These are phyloP conservation scores for Halocaridina rubra DNA, from an alignment of 2,888 invertebrate genomes.

Conservation along the genomic window DNA sequence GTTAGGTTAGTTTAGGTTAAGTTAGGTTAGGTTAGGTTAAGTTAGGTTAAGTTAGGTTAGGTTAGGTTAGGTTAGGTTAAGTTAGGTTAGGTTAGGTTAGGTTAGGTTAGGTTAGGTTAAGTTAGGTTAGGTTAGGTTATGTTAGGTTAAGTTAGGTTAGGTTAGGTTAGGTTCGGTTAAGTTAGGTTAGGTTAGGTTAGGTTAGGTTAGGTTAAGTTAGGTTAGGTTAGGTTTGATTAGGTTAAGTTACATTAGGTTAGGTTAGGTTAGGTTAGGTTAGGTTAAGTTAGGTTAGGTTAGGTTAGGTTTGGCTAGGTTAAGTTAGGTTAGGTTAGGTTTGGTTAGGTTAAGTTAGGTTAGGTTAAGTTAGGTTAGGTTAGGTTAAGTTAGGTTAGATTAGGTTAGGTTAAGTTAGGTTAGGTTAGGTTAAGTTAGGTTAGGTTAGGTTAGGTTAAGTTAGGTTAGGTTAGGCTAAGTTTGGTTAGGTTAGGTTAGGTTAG, in stretches of 20 bases:
- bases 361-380: not conserved
- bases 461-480: conserved; percentile 10
- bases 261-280: conserved; percentile 4
- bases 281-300: not conserved
- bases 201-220: not conserved
- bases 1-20: no score
- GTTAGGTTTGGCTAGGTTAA: no score
- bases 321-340: not conserved
- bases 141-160: no score
- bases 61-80: no score
- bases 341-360: not conserved
- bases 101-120: conserved; percentile 13
- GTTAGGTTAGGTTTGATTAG: no score
- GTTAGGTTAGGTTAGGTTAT: conserved; percentile 26
- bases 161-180: no score
- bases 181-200: conserved; percentile 9
- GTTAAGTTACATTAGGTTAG: no score
- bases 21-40: no score
- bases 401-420: not conserved
- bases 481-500: conserved; percentile 18
- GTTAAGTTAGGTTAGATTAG: not conserved
- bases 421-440: not conserved
- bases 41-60: no score
- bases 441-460: not conserved
- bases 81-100: no score